These are phyloP conservation scores for Schizopygopsis pylzovi DNA, from an alignment of 2,797 vertebrate species.

Conservation along the genomic window DNA sequence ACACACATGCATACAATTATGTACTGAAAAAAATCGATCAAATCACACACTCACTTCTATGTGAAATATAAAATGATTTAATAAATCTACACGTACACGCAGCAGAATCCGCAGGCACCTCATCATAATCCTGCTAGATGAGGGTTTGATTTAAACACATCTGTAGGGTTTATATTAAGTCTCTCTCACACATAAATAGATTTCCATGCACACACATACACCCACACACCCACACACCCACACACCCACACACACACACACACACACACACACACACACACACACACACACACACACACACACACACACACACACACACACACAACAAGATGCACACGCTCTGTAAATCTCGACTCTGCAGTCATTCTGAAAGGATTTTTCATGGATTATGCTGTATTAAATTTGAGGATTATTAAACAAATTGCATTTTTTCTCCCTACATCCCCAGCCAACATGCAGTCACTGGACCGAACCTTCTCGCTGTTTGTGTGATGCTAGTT, in stretches of 20 bases:
- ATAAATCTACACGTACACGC: background rate
- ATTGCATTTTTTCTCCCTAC: constrained; percentile 74
- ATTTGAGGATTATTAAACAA: constrained; percentile 89
- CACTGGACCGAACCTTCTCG: constrained; percentile 72
- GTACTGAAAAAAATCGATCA: background rate
- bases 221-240: constrained; percentile 19
- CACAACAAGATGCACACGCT: constrained; percentile 72
- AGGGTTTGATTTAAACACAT: constrained; percentile 27
- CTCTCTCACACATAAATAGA: constrained; percentile 62
- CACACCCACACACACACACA: constrained; percentile 44
- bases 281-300: constrained; percentile 57
- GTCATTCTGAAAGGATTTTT: constrained; percentile 81
- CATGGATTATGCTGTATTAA: constrained; percentile 83
- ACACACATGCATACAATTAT: background rate
- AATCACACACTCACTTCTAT: background rate
- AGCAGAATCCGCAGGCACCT: background rate
- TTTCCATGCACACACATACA: constrained; percentile 61
- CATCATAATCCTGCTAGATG: constrained; percentile 38
- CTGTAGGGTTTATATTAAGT: constrained; percentile 10
- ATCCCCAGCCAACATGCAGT: constrained; percentile 68
- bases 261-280: constrained; percentile 52
- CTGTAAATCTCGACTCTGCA: constrained; percentile 78
- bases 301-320: constrained; percentile 66
- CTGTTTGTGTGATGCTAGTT: constrained; percentile 59
- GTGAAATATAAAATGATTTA: background rate